Conservation (phyloP, 2,888 invertebrate genomes). For the Andrena hattorfiana region DNA sequence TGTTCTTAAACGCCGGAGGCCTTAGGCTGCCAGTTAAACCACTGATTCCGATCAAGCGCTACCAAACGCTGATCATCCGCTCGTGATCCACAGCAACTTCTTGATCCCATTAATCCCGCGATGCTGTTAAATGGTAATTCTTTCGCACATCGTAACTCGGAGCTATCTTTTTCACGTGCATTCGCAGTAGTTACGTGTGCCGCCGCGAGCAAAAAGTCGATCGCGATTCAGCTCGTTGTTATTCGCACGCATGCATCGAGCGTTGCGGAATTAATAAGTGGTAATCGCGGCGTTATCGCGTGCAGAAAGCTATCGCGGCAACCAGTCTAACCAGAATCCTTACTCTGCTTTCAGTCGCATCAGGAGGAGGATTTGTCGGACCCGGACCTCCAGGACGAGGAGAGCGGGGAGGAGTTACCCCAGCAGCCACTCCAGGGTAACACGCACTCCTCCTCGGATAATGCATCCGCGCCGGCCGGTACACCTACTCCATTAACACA, state of each 20-base stretch:
- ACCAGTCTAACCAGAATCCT: constrained; percentile 26
- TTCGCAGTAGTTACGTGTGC: constrained; percentile 16
- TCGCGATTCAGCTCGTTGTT: constrained; percentile 20
- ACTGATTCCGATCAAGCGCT: background rate
- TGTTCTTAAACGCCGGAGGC: too few relatives aligned
- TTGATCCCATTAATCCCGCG: background rate
- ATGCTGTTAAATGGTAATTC: background rate
- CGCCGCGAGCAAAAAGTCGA: background rate
- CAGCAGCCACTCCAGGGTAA: constrained; percentile 81
- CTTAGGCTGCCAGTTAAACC: too few relatives aligned
- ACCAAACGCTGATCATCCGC: background rate
- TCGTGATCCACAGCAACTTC: background rate
- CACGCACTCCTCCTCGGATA: constrained; percentile 78
- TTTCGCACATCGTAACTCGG: background rate
- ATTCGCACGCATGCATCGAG: constrained; percentile 23
- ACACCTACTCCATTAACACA: constrained; percentile 84
- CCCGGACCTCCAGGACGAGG: constrained; percentile 86
- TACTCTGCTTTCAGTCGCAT: constrained; percentile 86
- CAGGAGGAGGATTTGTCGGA: constrained; percentile 87
- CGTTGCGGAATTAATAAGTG: constrained; percentile 22
- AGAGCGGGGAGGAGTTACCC: constrained; percentile 85
- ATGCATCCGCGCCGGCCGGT: constrained; percentile 67
- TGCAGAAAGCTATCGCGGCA: constrained; percentile 1
- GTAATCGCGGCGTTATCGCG: constrained; percentile 15
- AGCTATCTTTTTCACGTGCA: background rate